These are phyloP conservation scores for Dioctria rufipes DNA, from an alignment of 2,888 invertebrate genomes.

Conservation along the genomic window DNA sequence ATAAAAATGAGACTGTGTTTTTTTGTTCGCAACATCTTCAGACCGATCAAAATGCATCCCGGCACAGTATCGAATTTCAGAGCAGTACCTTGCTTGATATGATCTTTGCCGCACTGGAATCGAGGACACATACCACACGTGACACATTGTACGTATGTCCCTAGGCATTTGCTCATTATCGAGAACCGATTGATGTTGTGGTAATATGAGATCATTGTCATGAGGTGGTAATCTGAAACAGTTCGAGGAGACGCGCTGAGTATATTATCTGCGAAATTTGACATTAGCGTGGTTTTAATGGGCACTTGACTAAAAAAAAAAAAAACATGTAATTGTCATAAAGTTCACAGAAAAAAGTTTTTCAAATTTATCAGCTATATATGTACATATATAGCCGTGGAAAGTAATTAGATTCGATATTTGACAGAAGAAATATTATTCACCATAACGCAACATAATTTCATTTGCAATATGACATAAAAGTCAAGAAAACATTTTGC, in stretches of 20 bases:
- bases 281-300: not conserved
- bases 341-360: too few relatives aligned
- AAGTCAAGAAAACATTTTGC: too few relatives aligned
- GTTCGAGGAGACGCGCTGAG: conserved; percentile 11
- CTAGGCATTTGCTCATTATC: conserved; percentile 23
- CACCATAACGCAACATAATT: too few relatives aligned
- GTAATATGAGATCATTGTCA: conserved; percentile 42
- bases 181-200: conserved; percentile 34
- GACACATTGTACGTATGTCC: not conserved
- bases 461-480: too few relatives aligned
- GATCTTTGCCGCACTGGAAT: conserved; percentile 9
- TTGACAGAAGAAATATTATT: too few relatives aligned
- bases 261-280: conserved; percentile 48
- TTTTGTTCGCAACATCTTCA: not conserved
- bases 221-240: conserved; percentile 44
- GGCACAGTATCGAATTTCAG: conserved; percentile 17
- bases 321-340: too few relatives aligned
- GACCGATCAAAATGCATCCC: conserved; percentile 33
- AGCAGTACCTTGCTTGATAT: conserved; percentile 5
- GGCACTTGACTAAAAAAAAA: too few relatives aligned
- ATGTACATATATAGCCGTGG: too few relatives aligned
- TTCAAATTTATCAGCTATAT: too few relatives aligned
- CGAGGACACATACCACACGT: conserved; percentile 14
- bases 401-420: too few relatives aligned
- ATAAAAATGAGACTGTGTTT: not conserved